Evolutionary conservation across 2,113 vertebrate species (phyloP), one percentile per base, ranked within the genome.

Genomic region (Oncorhynchus clarkii): DNA sequence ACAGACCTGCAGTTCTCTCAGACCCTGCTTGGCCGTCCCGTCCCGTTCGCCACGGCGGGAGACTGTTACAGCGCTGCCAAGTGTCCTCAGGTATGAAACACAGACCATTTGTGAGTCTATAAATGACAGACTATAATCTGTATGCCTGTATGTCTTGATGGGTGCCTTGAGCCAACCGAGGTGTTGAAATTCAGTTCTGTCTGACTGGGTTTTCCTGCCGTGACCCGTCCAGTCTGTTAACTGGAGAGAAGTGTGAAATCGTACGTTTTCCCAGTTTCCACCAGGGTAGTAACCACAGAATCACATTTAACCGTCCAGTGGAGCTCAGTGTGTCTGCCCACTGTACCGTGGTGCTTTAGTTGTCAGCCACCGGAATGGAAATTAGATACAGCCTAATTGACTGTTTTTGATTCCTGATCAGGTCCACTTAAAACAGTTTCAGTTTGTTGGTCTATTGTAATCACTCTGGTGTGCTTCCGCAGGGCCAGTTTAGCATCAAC

Each of bases 401-500:
- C 18, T 54, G 51, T 18, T 18, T 54, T 54, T 18, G 51, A 54
- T 18, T 54, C 51, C 51, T 18, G 51, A 54, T 54, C 51, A 54
- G 51, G 51, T 54, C 13, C 51, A 54, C 16, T 54, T 54, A 16
- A 18, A 54, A 54, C 51, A 54, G 51, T 16, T 54, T 54, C 12
- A 54, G 51, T 14, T 18, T 54, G 51, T 18, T 54, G 18, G 31
- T 31, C 29, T 11, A 39, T 27, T 68, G 67, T 68, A 34, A 68
- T 68, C 29, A 34, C 8, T 34, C 5, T 39, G 29, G 31, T 68
- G 6, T 31, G 5, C 16, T 68, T 34, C 51, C 8, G 26, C 83
- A 98, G 97, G 97, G 97, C 14, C 97, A 96, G 84, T 99, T 99
- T 88, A 97, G 96, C 86, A 96, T 99, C 82, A 98, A 97, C 82